These are phyloP conservation scores for Gracilinanus agilis DNA, from an alignment of 2,113 vertebrate species.

Conservation along the genomic window DNA sequence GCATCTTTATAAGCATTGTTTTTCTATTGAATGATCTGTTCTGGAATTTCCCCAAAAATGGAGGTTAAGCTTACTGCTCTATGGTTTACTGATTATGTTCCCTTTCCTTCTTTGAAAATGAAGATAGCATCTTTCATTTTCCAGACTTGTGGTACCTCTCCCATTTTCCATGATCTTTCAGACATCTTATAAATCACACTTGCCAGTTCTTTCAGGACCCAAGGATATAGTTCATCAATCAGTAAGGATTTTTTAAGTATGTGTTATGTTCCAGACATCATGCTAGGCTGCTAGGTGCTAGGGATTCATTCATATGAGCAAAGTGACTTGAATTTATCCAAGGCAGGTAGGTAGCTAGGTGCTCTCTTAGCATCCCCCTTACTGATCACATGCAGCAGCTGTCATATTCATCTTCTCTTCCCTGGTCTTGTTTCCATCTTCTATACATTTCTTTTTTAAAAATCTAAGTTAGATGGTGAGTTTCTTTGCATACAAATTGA, in stretches of 20 bases:
- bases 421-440: not conserved
- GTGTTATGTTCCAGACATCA: not conserved
- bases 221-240: not conserved
- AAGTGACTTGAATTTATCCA: not conserved
- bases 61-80: not conserved
- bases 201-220: not conserved
- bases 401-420: not conserved
- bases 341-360: not conserved
- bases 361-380: not conserved
- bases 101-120: not conserved
- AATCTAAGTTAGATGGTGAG: not conserved
- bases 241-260: not conserved
- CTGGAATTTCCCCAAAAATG: not conserved
- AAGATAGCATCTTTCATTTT: not conserved
- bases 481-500: not conserved
- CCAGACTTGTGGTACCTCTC: not conserved
- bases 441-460: not conserved
- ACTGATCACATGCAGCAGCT: not conserved
- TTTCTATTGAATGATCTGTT: not conserved
- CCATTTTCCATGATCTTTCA: not conserved
- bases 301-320: not conserved
- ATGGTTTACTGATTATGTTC: not conserved
- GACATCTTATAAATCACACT: not conserved
- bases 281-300: not conserved
- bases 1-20: not conserved